Evolutionary conservation across 2,888 invertebrate genomes (phyloP), one percentile per base, ranked within the genome.

Genomic region (Aspidiotus destructor): DNA sequence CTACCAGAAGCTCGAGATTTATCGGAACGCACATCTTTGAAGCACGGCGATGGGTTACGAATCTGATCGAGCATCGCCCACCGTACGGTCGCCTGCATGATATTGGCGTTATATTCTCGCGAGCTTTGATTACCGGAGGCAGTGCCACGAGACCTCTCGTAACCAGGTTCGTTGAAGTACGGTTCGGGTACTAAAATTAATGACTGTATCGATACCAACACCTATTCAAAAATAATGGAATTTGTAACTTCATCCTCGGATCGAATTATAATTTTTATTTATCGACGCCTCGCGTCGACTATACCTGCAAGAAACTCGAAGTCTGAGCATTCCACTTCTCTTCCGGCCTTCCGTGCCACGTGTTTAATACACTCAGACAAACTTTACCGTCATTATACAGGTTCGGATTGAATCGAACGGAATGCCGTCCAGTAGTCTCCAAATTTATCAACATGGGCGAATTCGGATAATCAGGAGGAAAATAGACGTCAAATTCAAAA

Each of bases 21-120:
- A 1, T 2, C 48, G n/a, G 42, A 28, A 72, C 75, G 75, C 76
- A 89, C 90, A 80, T 93, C 89, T 79, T 88, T 89, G 78, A 96
- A 95, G 80, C 93, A 93, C 54, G 90, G 87, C 76, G 89, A 89
- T 7, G 95, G 92, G 79, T 89, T 89, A 70, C 88, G 81, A 73
- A 96, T 85, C 78, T 93, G 93, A 79, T 96, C 94, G 72, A 96
- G 82, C 92, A 96, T 95, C 72, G 92, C 95, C 95, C 94, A 96
- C 76, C 92, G 87, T 72, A 92, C 92, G 73, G 92, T 92, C 10
- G 94, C 94, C 80, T 94, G 92, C 78, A 91, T 88, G 75, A 96
- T 93, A 80, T 94, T 95, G 74, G 92, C 89, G 79, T 95, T 95
- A 81, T 96, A 96, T 80, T 95, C 94, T 75, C 88, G 85, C 72